Conservation (phyloP, 2,888 invertebrate species). For the Machimus rusticus region DNA sequence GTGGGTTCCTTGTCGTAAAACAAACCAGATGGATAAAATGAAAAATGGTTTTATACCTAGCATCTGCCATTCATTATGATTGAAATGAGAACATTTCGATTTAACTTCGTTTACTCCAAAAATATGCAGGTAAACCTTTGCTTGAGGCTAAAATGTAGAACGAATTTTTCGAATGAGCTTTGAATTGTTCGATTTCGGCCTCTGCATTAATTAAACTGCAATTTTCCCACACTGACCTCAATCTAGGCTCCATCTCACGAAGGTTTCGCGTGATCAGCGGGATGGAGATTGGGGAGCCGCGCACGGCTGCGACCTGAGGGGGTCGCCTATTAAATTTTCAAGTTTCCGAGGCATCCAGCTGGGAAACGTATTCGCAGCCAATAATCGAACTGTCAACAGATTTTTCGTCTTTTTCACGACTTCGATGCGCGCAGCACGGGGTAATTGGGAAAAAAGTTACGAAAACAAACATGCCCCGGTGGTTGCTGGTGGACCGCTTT, state of each 20-base stretch:
- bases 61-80: no score
- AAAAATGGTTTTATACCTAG: no score
- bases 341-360: constrained; percentile 4
- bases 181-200: background rate
- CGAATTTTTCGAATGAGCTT: background rate
- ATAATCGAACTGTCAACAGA: background rate
- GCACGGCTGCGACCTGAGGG: background rate
- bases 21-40: no score
- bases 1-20: no score
- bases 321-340: constrained; percentile 13
- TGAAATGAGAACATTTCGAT: no score
- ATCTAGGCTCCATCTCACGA: background rate
- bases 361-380: background rate
- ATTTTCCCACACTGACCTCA: background rate
- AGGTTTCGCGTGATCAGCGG: background rate
- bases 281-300: background rate
- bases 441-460: background rate
- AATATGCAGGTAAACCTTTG: background rate
- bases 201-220: background rate
- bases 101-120: background rate
- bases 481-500: background rate
- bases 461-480: background rate
- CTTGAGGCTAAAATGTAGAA: background rate
- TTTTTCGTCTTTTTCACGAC: background rate
- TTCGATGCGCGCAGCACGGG: background rate